Evolutionary conservation across 2,888 invertebrate species (phyloP).

Genomic region (Agrilus biguttatus): DNA sequence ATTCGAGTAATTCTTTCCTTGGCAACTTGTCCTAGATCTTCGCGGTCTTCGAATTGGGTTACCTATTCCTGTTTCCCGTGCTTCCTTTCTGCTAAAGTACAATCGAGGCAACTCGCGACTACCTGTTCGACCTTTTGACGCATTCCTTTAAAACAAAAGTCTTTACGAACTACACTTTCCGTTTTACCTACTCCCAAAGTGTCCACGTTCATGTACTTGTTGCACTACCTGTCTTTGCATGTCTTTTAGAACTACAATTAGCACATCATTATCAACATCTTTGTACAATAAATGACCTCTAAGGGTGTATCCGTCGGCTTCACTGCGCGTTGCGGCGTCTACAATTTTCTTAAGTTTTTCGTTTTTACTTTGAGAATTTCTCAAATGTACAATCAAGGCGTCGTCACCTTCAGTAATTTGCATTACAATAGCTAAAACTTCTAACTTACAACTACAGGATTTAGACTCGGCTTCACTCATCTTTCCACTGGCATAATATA

Average conservation of each 20-base stretch:
- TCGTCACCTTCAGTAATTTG: background rate
- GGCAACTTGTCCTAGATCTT: conserved; percentile 1
- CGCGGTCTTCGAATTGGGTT: background rate
- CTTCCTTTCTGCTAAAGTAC: background rate
- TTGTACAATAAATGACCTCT: conserved; percentile 1
- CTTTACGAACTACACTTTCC: conserved; percentile 10
- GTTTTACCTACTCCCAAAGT: conserved; percentile 11
- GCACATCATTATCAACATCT: background rate
- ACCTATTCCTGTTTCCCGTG: background rate
- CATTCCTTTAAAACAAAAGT: too few relatives aligned
- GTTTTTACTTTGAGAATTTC: background rate
- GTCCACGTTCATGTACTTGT: conserved; percentile 15
- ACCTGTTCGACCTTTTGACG: too few relatives aligned
- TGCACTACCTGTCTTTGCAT: conserved; percentile 19
- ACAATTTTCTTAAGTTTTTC: too few relatives aligned
- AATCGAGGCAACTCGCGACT: background rate
- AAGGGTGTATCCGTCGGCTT: background rate
- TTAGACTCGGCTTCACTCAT: conserved; percentile 1
- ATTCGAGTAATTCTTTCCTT: too few relatives aligned
- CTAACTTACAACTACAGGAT: background rate
- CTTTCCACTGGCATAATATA: conserved; percentile 2
- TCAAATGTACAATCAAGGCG: background rate
- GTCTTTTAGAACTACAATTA: conserved; percentile 16
- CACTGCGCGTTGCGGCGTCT: background rate
- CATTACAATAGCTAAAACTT: background rate